These are phyloP conservation scores for Eupithecia subumbrata DNA, from an alignment of 2,888 invertebrate genomes.

Conservation along the genomic window DNA sequence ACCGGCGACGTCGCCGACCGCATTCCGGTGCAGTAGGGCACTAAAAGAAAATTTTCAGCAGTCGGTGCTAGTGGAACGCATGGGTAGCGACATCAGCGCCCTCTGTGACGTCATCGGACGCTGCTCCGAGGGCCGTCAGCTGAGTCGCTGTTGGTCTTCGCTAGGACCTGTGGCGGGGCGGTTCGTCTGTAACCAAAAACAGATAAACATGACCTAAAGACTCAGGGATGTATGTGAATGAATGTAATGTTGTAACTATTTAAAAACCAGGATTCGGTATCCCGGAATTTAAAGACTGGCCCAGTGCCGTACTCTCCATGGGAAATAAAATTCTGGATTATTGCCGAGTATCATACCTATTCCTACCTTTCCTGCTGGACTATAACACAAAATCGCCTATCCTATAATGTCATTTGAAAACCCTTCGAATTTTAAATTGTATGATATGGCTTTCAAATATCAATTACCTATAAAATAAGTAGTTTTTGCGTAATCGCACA, in stretches of 20 bases:
- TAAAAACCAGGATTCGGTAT: background rate
- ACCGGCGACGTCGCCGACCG: too few species aligned
- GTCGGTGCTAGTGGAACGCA: slow-evolving; percentile 50
- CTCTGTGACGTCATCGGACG: slow-evolving; percentile 54
- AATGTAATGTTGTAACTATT: too few species aligned
- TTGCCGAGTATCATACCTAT: background rate
- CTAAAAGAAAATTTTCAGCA: background rate
- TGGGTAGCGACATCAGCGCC: slow-evolving; percentile 55
- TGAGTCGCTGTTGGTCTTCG: slow-evolving; percentile 73
- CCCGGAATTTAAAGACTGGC: background rate
- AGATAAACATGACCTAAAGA: background rate
- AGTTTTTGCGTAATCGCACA: too few species aligned
- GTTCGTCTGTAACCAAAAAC: slow-evolving; percentile 51
- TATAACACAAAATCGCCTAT: too few species aligned
- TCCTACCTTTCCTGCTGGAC: too few species aligned
- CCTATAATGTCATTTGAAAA: too few species aligned
- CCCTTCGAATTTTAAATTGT: too few species aligned
- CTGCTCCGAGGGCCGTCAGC: slow-evolving; percentile 55
- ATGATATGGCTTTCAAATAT: too few species aligned
- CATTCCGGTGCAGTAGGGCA: too few species aligned
- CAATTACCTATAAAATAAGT: too few species aligned
- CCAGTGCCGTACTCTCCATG: background rate
- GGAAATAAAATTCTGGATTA: background rate
- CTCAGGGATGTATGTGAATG: too few species aligned
- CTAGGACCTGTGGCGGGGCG: slow-evolving; percentile 70